These are phyloP conservation scores for Trematomus bernacchii DNA, from an alignment of 2,797 vertebrate species.

Conservation along the genomic window DNA sequence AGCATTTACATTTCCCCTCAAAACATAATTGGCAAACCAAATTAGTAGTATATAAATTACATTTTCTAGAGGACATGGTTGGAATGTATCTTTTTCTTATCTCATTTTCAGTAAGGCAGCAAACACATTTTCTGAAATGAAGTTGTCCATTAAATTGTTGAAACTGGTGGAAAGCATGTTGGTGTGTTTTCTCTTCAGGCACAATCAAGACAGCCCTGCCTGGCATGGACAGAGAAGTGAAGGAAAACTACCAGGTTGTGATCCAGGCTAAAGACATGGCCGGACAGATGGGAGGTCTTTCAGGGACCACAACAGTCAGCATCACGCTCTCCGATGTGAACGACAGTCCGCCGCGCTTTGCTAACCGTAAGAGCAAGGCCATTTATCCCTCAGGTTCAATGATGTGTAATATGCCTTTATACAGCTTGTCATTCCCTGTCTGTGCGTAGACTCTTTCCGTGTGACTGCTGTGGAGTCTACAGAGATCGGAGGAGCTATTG, in stretches of 20 bases:
- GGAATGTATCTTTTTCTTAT: conserved; percentile 44
- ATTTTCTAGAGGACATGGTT: conserved; percentile 31
- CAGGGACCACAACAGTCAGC: conserved; percentile 95
- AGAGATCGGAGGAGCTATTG: conserved; percentile 89
- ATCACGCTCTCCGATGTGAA: conserved; percentile 96
- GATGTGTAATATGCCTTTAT: not conserved
- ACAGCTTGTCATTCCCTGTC: not conserved
- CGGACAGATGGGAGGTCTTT: conserved; percentile 97
- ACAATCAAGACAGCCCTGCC: conserved; percentile 96
- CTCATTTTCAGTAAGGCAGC: conserved; percentile 29
- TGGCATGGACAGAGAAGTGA: conserved; percentile 96
- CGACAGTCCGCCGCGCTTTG: conserved; percentile 95
- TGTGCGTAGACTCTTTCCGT: conserved; percentile 91
- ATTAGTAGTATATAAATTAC: conserved; percentile 36
- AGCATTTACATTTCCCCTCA: conserved; percentile 34
- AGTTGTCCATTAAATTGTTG: conserved; percentile 25
- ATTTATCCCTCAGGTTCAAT: not conserved
- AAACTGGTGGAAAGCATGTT: not conserved
- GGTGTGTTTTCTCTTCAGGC: conserved; percentile 78
- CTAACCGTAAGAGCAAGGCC: conserved; percentile 88
- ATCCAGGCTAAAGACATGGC: conserved; percentile 99
- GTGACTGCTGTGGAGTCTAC: conserved; percentile 91
- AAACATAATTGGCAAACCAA: conserved; percentile 38
- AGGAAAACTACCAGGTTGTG: conserved; percentile 96
- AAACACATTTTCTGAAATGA: conserved; percentile 20